Percentiles rank a stretch among this genome's conserved stretches.
Conservation (phyloP, 2,113 vertebrate genomes). For the Dermatemys mawii region DNA sequence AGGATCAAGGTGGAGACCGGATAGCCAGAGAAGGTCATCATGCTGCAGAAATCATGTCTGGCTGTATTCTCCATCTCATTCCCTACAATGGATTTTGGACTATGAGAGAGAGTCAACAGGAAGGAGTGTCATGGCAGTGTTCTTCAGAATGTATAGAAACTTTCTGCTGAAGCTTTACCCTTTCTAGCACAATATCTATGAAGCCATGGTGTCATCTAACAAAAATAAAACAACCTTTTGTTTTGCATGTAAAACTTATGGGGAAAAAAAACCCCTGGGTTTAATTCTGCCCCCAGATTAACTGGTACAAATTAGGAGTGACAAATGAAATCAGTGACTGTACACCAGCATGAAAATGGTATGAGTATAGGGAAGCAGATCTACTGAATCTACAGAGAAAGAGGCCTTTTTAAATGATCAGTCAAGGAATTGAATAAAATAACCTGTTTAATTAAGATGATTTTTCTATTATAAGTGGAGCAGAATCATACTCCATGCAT, state of each 20-base stretch:
- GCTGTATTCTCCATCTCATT: neutral
- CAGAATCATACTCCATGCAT: constrained; percentile 14
- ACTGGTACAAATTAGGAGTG: neutral
- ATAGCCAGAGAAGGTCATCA: neutral
- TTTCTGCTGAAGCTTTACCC: neutral
- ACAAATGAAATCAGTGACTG: neutral
- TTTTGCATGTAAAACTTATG: neutral
- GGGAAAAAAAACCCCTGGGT: too few relatives aligned
- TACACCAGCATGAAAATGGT: neutral
- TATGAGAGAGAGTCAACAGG: neutral
- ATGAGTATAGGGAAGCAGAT: neutral
- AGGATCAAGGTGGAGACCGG: neutral
- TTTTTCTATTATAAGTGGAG: constrained; percentile 47
- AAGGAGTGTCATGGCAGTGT: neutral
- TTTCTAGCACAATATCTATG: neutral
- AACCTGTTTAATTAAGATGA: constrained; percentile 61
- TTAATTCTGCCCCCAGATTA: neutral
- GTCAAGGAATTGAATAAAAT: constrained; percentile 66
- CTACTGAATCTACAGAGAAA: neutral
- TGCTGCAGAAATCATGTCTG: neutral
- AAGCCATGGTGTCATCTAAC: rapidly evolving
- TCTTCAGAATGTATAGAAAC: neutral
- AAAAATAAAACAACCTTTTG: neutral
- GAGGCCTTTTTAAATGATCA: constrained; percentile 38
- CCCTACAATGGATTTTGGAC: neutral